A percentile compares a stretch with the other conserved stretches of the same genome.
These are phyloP conservation scores for Falco punctatus DNA, from an alignment of 2,113 vertebrate species.

Conservation along the genomic window DNA sequence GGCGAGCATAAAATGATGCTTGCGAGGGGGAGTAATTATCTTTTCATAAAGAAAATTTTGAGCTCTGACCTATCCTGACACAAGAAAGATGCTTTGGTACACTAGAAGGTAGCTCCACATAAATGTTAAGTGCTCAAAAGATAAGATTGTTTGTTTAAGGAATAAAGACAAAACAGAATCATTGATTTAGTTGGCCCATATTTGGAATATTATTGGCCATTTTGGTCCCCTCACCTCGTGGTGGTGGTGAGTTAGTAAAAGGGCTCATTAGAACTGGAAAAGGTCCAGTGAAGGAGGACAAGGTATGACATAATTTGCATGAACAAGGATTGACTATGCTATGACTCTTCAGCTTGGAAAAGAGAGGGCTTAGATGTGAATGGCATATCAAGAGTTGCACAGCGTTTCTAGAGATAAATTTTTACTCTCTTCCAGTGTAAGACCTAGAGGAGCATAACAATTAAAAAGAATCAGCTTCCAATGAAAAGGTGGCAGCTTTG, in stretches of 20 bases:
- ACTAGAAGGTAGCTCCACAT: neutral
- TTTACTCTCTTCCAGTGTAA: neutral
- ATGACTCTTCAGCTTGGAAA: neutral
- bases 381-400: neutral
- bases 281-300: neutral
- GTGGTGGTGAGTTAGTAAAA: neutral
- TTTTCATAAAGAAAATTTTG: neutral
- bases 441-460: neutral
- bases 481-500: neutral
- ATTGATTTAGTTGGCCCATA: neutral
- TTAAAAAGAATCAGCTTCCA: neutral
- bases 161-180: neutral
- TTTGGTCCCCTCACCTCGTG: neutral
- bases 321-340: neutral
- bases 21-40: neutral
- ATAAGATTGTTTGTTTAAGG: neutral
- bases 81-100: neutral
- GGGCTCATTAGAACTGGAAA: neutral
- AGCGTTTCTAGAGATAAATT: neutral
- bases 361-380: neutral
- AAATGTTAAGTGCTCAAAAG: neutral
- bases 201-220: neutral
- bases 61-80: neutral
- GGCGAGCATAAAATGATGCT: neutral
- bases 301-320: neutral